Evolutionary conservation across 1,140 invertebrate species (phyloP).

Genomic region (Hypothenemus hampei): DNA sequence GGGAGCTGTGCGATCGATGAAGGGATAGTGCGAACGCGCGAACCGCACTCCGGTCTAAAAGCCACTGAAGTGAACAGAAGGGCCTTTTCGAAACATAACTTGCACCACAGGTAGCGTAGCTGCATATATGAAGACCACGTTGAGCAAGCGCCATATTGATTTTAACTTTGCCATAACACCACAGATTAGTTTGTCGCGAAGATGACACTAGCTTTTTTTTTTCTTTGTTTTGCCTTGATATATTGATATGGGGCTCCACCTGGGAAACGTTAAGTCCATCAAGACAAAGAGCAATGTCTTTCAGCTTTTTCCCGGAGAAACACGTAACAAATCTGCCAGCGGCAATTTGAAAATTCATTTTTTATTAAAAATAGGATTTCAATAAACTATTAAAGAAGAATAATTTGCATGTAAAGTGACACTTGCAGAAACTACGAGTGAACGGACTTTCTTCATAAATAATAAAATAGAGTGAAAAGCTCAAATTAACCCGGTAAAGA

Average conservation of each 20-base stretch:
- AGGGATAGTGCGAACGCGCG: conserved; percentile 38
- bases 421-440: too few species aligned
- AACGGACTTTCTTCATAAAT: too few species aligned
- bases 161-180: conserved; percentile 39
- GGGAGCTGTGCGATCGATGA: conserved; percentile 35
- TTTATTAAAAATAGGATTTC: too few species aligned
- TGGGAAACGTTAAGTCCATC: conserved; percentile 13
- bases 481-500: too few species aligned
- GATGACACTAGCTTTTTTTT: conserved; percentile 24
- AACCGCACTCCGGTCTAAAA: conserved; percentile 34
- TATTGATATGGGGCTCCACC: conserved; percentile 11
- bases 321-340: too few species aligned
- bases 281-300: conserved; percentile 3
- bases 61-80: conserved; percentile 38
- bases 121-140: conserved; percentile 35
- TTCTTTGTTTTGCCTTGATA: conserved; percentile 19
- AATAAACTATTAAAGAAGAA: too few species aligned
- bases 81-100: conserved; percentile 32
- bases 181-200: conserved; percentile 35
- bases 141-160: conserved; percentile 46
- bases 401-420: too few species aligned
- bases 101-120: conserved; percentile 38
- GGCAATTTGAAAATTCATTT: too few species aligned
- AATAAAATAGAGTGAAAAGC: too few species aligned
- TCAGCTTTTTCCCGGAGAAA: too few species aligned